Base-by-base conservation (phyloP, 2,797 vertebrate species). In the Chaetophractus vellerosus region DNA sequence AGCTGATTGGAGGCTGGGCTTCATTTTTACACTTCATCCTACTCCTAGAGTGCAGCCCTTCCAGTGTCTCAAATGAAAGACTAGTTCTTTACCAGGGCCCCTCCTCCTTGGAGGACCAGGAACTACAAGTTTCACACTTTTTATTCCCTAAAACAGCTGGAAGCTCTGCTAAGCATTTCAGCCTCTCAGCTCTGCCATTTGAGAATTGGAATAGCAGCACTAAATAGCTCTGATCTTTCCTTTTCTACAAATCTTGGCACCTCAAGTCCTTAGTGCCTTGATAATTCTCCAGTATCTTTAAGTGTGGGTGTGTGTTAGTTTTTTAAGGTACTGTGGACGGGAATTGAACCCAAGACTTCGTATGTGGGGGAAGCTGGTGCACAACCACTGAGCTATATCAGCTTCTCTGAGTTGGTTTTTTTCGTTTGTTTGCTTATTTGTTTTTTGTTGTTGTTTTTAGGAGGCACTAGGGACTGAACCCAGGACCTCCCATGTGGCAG, bases 221-320 rank as follows among this genome's bases (percentile, higher is more conserved):
- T 69, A 55, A 68, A 72, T 28, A n/a, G 28, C 19, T 88, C 55
- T 69, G 24, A 5, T 84, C 59, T 88, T 57, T 23, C 19, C 19
- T 81, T 41, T 33, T 74, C 21, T 86, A 64, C 66, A 84, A 15
- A 84, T 64, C 31, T 64, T 66, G 83, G 45, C 59, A 36, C 36
- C 66, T 88, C 66, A 76, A 23, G 28, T 84, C 64, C 36, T 91
- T 80, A 48, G 16, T 87, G 63, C n/a, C 59, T 88, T 80, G 55
- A 61, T 72, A 81, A 59, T 36, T 83, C 26, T 74, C 59, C 12
- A 57, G 0, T 84, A n/a, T 88, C 41, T 84, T 89, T 78, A 78
- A 85, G 69, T 45, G 45, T 45, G 45, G 5, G 45, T 45, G 45
- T 45, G 45, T 45, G 5, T 45, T 45, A 9, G 45, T 45, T 8